These are phyloP conservation scores for Phylloscopus trochilus DNA, from an alignment of 2,113 vertebrate genomes.

Conservation along the genomic window DNA sequence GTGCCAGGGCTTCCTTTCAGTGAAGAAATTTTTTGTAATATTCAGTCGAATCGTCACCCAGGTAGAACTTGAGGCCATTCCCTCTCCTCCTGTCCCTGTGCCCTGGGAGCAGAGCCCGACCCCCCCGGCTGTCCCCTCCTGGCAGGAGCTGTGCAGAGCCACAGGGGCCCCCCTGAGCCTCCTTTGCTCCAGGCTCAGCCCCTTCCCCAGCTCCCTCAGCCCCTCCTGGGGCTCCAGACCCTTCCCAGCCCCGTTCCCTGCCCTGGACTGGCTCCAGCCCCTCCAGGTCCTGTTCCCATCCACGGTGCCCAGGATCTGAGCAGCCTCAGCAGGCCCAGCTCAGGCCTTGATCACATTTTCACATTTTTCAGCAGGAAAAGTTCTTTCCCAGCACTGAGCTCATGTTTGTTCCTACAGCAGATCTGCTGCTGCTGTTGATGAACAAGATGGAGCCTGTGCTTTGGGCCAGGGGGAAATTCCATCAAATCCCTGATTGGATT, in stretches of 20 bases:
- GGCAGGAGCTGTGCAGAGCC: not conserved
- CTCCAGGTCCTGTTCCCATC: too few species aligned
- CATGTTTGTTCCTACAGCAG: too few species aligned
- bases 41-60: too few species aligned
- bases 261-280: fast-evolving
- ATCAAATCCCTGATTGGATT: too few species aligned
- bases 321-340: too few species aligned
- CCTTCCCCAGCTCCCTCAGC: not conserved
- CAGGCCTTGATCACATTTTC: too few species aligned
- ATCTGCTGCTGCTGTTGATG: too few species aligned
- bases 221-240: not conserved
- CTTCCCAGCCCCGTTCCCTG: fast-evolving
- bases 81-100: not conserved
- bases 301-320: too few species aligned
- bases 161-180: not conserved
- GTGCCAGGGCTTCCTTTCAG: not conserved
- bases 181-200: not conserved
- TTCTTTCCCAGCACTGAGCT: too few species aligned
- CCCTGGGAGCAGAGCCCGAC: not conserved
- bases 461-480: too few species aligned
- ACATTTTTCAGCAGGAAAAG: too few species aligned
- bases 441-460: too few species aligned
- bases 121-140: not conserved
- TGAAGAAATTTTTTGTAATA: not conserved
- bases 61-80: not conserved